Base-by-base conservation (phyloP, 2,888 invertebrate species). In the Heteromurus nitidus region DNA sequence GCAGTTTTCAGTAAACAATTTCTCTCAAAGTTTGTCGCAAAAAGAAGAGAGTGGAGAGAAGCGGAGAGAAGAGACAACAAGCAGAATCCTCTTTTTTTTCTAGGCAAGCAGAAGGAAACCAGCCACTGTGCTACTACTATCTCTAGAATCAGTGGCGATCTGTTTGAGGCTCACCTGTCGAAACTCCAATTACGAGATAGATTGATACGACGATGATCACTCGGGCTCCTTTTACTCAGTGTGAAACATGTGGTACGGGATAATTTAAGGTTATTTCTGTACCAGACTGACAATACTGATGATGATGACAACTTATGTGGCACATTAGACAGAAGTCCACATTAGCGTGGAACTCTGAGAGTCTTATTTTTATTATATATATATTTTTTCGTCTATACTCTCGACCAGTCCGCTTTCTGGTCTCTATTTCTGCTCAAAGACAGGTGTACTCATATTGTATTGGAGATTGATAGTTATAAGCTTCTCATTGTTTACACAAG, bases 251-350 rank as follows among this genome's bases (percentile, higher is more conserved):
- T 42, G 53, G 67, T 76, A 67, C 67, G 42, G 68, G 30, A 76
- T 76, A 68, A 60, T 68, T 76, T 76, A 76, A 62, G 76, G 18
- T 76, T 76, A 68, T 76, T 58, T 68, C 50, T 68, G 26, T 18
- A 30, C 67, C 58, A 68, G 20, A 28, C 47, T 76, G 76, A 76
- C 76, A 76, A 55, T 30, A 62, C 50, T 76, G 60, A 76, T 76
- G 76, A 76, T 76, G 76, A 68, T 76, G 76, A 76, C 68, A 76
- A 76, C 68, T 60, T 76, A 76, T 68, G 44, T 60, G 60, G 31
- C 76, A 68, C 76, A 68, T 76, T 76, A 76, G 47, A n/a, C 9
- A 26, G 42, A 36, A 28, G n/a, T 67, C 16, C 65, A 47, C 55
- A 75, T n/a, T n/a, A n/a, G n/a, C n/a, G n/a, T 65, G 68, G 76